Conservation (phyloP, 92 coral and sea anemone genomes). For the Umimayanthus chanpuru region DNA sequence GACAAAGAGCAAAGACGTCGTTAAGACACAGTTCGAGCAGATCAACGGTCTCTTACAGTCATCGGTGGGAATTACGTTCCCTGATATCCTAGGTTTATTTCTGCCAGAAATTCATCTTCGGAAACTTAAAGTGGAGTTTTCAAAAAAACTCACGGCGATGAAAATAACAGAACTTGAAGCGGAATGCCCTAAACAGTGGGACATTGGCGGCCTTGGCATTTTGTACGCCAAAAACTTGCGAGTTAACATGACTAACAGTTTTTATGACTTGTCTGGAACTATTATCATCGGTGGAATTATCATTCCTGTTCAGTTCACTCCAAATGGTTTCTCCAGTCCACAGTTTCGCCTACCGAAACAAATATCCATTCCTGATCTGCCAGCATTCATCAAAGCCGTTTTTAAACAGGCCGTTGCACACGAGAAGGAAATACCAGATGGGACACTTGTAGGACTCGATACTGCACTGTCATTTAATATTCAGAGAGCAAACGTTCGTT, state of each 20-base stretch:
- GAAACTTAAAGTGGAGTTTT: conserved; percentile 45
- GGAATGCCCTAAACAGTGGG: conserved; percentile 42
- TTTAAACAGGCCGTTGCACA: conserved; percentile 42
- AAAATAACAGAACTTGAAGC: conserved; percentile 31
- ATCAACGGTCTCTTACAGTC: conserved; percentile 46
- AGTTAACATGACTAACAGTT: background rate
- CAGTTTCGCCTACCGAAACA: conserved; percentile 41
- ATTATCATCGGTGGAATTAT: conserved; percentile 43
- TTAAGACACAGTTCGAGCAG: conserved; percentile 22
- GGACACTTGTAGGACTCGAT: conserved; percentile 45
- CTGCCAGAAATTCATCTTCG: conserved; percentile 52
- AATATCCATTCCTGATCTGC: conserved; percentile 15
- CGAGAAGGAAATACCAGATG: conserved; percentile 48
- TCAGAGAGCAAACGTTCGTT: conserved; percentile 27
- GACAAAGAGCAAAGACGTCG: background rate
- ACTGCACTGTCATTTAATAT: conserved; percentile 29
- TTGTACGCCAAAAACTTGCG: conserved; percentile 21
- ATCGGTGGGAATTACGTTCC: conserved; percentile 40
- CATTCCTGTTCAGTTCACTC: conserved; percentile 28
- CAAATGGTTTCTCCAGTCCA: conserved; percentile 43
- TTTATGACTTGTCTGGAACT: conserved; percentile 20
- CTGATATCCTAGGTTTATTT: conserved; percentile 35
- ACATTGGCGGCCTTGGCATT: conserved; percentile 57
- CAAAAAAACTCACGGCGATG: conserved; percentile 33
- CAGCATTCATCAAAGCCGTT: conserved; percentile 14